Conservation (phyloP, 2,113 vertebrate species). For the Serinus canaria region DNA sequence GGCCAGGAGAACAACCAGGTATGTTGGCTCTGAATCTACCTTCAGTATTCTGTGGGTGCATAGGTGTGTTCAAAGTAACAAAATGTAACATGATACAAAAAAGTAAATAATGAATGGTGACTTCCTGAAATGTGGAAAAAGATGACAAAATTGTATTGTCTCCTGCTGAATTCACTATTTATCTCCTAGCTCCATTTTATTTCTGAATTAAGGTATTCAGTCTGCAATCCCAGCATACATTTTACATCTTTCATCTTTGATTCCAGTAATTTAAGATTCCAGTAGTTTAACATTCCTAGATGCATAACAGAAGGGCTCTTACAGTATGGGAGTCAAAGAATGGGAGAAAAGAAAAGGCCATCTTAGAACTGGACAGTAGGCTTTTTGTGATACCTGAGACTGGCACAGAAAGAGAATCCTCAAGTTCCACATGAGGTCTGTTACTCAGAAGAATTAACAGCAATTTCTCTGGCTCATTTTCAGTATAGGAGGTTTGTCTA, state of each 20-base stretch:
- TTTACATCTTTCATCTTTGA: not conserved
- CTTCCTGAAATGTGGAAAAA: not conserved
- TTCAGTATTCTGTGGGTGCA: not conserved
- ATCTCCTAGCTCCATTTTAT: not conserved
- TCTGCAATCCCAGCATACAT: not conserved
- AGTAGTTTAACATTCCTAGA: not conserved
- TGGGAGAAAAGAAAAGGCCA: not conserved
- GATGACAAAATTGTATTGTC: not conserved
- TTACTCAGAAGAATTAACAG: not conserved
- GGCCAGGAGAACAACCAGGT: conserved; percentile 93
- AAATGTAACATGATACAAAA: not conserved
- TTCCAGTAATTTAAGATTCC: not conserved
- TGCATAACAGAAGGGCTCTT: not conserved
- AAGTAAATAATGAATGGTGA: not conserved
- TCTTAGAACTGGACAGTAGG: not conserved
- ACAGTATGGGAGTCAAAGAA: not conserved
- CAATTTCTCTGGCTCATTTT: not conserved
- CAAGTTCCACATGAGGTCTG: not conserved
- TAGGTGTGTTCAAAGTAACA: not conserved
- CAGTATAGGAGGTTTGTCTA: not conserved
- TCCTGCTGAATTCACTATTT: not conserved
- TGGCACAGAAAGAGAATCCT: not conserved
- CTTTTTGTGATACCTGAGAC: not conserved
- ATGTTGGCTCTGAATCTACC: not conserved
- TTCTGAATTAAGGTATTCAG: not conserved